These are phyloP conservation scores for Corapipo altera DNA, from an alignment of 2,113 vertebrate species.

Conservation along the genomic window DNA sequence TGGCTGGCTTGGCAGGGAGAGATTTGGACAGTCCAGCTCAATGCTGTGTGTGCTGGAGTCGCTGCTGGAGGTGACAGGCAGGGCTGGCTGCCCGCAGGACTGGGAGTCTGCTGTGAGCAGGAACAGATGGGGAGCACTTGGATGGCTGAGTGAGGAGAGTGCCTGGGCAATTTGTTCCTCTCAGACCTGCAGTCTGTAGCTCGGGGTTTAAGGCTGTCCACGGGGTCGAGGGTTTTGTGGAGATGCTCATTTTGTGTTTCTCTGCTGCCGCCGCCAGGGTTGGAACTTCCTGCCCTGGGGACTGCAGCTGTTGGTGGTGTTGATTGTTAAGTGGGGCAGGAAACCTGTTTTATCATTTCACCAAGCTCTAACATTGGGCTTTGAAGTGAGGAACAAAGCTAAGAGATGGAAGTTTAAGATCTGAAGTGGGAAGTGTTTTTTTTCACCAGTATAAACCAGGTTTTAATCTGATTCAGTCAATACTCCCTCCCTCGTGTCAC, in stretches of 20 bases:
- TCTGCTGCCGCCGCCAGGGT: background rate
- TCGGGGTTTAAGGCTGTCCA: background rate
- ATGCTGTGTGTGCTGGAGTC: background rate
- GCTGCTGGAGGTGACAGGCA: background rate
- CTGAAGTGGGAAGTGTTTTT: background rate
- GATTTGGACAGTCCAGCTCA: background rate
- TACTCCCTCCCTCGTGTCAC: background rate
- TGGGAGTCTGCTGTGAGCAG: background rate
- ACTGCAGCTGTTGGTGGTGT: background rate
- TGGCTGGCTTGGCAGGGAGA: conserved; percentile 1
- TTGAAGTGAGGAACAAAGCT: background rate
- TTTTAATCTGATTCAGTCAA: background rate
- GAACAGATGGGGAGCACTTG: background rate
- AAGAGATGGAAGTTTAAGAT: background rate
- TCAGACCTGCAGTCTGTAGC: background rate
- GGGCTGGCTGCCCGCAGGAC: background rate
- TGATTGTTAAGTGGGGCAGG: background rate
- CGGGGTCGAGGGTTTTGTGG: background rate
- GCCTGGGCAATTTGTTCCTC: background rate
- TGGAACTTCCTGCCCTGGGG: background rate
- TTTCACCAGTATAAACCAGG: background rate
- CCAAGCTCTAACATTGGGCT: background rate
- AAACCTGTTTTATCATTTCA: background rate
- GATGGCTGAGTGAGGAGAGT: background rate
- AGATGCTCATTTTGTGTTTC: background rate